Evolutionary conservation across 2,113 vertebrate genomes (phyloP).

Genomic region (Potamarius usumacintae): DNA sequence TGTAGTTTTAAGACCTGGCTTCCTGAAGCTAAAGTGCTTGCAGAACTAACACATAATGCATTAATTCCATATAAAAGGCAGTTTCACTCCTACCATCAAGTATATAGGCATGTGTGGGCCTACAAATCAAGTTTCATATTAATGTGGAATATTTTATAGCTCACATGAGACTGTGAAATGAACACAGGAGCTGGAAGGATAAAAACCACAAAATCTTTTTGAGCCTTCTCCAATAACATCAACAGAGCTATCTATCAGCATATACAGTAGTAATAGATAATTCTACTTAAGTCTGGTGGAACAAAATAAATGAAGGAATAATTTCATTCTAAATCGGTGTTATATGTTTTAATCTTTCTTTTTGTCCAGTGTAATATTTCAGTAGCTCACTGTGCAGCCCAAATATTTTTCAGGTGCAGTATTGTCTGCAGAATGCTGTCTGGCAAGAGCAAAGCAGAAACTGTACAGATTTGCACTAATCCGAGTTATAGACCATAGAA

Average conservation of each 20-base stretch:
- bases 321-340: conserved; percentile 22
- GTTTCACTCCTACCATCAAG: not conserved
- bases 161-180: conserved; percentile 12
- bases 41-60: not conserved
- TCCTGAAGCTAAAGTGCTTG: not conserved
- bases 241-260: conserved; percentile 24
- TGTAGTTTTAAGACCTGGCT: conserved; percentile 22
- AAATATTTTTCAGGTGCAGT: conserved; percentile 34
- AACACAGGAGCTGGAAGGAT: not conserved
- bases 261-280: conserved; percentile 1
- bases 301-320: conserved; percentile 31
- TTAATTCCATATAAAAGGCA: not conserved
- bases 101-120: not conserved
- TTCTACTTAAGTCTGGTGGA: not conserved
- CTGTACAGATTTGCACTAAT: not conserved
- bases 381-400: conserved; percentile 1
- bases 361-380: conserved; percentile 31
- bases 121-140: not conserved
- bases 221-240: not conserved
- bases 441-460: conserved; percentile 21
- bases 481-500: not conserved
- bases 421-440: conserved; percentile 7
- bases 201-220: conserved; percentile 2
- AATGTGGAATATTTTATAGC: conserved; percentile 24
- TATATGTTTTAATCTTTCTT: not conserved